Conservation (phyloP, 1,140 invertebrate species). For the Pentalonia nigronervosa region DNA sequence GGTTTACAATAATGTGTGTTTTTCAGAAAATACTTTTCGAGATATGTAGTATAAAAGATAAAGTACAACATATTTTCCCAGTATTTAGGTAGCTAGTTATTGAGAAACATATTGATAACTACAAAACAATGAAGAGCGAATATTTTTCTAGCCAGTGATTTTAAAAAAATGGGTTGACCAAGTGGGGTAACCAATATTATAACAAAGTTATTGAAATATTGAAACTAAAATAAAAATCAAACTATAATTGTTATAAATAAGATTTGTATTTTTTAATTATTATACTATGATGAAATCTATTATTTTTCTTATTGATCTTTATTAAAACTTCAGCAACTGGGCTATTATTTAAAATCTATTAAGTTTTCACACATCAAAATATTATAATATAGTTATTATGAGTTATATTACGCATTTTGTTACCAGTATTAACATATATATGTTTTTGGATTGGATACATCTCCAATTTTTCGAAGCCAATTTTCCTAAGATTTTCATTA, state of each 20-base stretch:
- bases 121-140: background rate
- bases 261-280: background rate
- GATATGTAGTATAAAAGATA: background rate
- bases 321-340: too few relatives aligned
- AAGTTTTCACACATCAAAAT: too few relatives aligned
- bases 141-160: background rate
- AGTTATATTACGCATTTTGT: background rate
- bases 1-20: background rate
- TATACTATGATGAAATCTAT: background rate
- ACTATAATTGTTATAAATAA: background rate
- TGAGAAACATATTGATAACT: background rate
- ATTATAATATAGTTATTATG: too few relatives aligned
- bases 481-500: too few relatives aligned
- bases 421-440: too few relatives aligned
- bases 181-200: background rate
- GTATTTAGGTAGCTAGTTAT: background rate
- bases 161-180: background rate
- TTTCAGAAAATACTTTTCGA: background rate
- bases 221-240: background rate
- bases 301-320: background rate
- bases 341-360: background rate
- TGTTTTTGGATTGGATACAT: too few relatives aligned
- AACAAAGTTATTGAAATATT: background rate
- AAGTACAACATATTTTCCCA: background rate
- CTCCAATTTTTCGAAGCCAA: too few relatives aligned